Percentiles rank a stretch among this genome's conserved stretches.
These are phyloP conservation scores for Linnaemya vulpina DNA, from an alignment of 2,888 invertebrate genomes.

Conservation along the genomic window DNA sequence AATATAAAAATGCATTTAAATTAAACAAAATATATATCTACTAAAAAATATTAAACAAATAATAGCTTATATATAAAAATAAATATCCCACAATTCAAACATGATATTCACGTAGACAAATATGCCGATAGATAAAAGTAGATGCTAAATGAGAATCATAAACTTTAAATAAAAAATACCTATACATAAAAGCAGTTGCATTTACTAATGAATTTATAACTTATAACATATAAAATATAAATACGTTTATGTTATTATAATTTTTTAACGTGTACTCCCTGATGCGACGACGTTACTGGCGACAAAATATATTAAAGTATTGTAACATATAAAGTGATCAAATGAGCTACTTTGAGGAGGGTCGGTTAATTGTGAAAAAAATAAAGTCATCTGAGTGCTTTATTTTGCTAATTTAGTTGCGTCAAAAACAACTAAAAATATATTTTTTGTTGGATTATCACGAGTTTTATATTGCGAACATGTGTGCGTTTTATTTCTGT, in stretches of 20 bases:
- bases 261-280: conserved; percentile 7
- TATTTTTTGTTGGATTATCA: conserved; percentile 57
- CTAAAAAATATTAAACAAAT: background rate
- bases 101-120: conserved; percentile 23
- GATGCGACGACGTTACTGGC: conserved; percentile 34
- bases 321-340: conserved; percentile 31
- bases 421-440: conserved; percentile 56
- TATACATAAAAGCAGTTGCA: conserved; percentile 6
- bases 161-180: conserved; percentile 36
- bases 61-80: conserved; percentile 14
- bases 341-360: conserved; percentile 60
- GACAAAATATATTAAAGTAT: conserved; percentile 50
- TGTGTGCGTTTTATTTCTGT: conserved; percentile 65
- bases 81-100: conserved; percentile 5
- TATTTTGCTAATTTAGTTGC: conserved; percentile 29
- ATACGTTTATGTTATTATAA: background rate
- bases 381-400: conserved; percentile 32
- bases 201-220: conserved; percentile 44
- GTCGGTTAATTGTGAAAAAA: conserved; percentile 43
- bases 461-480: conserved; percentile 47
- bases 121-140: background rate
- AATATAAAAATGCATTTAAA: background rate
- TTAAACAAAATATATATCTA: background rate
- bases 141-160: conserved; percentile 28
- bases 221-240: conserved; percentile 13